These are phyloP conservation scores for Tetraodon nigroviridis DNA, from an alignment of 2,113 vertebrate genomes.

Conservation along the genomic window DNA sequence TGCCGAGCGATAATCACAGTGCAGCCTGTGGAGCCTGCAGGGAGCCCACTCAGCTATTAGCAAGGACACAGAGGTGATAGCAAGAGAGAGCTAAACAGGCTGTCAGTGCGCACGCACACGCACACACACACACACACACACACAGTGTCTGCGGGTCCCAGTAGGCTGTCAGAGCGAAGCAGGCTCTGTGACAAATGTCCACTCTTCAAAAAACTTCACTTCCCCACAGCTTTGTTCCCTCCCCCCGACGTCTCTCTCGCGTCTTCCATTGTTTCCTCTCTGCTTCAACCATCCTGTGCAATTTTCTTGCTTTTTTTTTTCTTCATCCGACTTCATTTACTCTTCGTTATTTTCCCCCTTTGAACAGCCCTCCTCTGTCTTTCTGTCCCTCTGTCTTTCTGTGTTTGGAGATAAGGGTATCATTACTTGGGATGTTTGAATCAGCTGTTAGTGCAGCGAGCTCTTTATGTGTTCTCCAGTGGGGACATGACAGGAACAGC, in stretches of 20 bases:
- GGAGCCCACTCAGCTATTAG: slow-evolving; percentile 65
- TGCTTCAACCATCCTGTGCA: slow-evolving; percentile 17
- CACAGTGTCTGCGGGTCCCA: slow-evolving; percentile 36
- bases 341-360: background rate
- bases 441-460: slow-evolving; percentile 15
- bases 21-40: slow-evolving; percentile 60
- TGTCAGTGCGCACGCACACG: slow-evolving; percentile 16
- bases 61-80: slow-evolving; percentile 60
- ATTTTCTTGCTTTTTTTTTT: slow-evolving; percentile 6
- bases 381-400: slow-evolving; percentile 21
- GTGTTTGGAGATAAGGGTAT: slow-evolving; percentile 45
- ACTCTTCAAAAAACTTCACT: slow-evolving; percentile 21
- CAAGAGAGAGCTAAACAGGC: slow-evolving; percentile 35
- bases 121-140: slow-evolving; percentile 17
- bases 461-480: background rate
- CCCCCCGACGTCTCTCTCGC: slow-evolving; percentile 1
- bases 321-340: slow-evolving; percentile 26
- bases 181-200: slow-evolving; percentile 21
- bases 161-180: slow-evolving; percentile 20
- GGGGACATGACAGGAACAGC: background rate
- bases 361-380: background rate
- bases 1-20: slow-evolving; percentile 61
- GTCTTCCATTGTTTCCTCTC: background rate
- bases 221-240: slow-evolving; percentile 2
- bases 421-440: slow-evolving; percentile 37